Percentiles rank a stretch among this genome's conserved stretches.
phyloP scores from a whole-genome alignment of 2,113 vertebrate genomes.

The Pterocles orientalis region DNA sequence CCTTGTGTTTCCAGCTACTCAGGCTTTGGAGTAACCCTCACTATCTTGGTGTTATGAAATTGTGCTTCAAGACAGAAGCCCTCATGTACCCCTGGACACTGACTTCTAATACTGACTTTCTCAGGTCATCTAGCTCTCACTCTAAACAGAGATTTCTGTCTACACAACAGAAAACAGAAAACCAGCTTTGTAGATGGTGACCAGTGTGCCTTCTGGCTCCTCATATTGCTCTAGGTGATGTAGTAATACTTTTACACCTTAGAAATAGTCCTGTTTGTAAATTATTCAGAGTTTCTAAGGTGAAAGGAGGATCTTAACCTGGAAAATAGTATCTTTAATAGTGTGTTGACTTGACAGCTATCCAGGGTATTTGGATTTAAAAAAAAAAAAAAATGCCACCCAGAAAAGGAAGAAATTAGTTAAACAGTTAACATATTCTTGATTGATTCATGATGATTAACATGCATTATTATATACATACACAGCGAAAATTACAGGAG shows the following conservation, averaged over 20 bases:
- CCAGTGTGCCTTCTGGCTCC: not conserved
- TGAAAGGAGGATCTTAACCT: not conserved
- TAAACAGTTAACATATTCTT: not conserved
- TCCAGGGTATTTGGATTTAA: not conserved
- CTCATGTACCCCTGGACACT: rapidly evolving
- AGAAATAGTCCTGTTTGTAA: not conserved
- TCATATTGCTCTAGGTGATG: not conserved
- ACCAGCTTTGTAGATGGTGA: not conserved
- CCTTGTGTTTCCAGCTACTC: not conserved
- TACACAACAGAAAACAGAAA: not conserved
- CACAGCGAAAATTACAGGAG: not conserved
- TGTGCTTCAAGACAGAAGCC: not conserved
- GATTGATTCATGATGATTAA: not conserved
- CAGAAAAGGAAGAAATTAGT: not conserved
- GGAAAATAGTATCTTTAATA: not conserved
- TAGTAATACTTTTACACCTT: not conserved
- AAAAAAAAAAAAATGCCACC: not conserved
- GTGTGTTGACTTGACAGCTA: not conserved
- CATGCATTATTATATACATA: not conserved
- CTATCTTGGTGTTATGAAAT: not conserved
- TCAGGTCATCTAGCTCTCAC: not conserved
- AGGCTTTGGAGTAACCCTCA: not conserved
- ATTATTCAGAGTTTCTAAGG: not conserved
- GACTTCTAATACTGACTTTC: not conserved
- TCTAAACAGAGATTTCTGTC: not conserved